Evolutionary conservation across 35 echinoderm and acorn worm species (phyloP), one percentile per base, ranked within the genome.

Genomic region (Ophioderma brevispina): DNA sequence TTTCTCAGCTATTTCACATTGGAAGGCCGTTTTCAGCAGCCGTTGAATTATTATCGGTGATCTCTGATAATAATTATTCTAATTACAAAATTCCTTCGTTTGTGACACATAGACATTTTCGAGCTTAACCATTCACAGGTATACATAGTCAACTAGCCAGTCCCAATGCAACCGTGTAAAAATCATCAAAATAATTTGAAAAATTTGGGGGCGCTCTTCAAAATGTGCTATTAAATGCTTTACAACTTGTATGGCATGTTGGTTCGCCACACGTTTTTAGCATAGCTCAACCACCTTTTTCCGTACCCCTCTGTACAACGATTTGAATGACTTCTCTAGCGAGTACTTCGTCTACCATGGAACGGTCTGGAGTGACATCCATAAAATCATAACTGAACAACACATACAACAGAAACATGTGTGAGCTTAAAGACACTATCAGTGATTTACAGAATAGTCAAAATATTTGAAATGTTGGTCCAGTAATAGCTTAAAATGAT

Each of bases 291-390:
- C 97, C 97, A 95, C 95, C 90, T 95, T 99, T 63, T 91, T 93
- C 21, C 95, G 94, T 93, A n/a, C n/a, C n/a, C n/a, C 92, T 99
- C 82, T 99, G 97, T 40, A 99, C 88, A 36, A n/a, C 97, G 90
- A 40, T 99, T 99, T n/a, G n/a, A 88, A 95, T 91, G 25, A 99
- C 97, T 49, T 99, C 97, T 76, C 97, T 87, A 6, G 97, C 93
- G 18, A 88, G 79, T 31, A 93, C 97, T 79, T 99, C 97, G 50
- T 99, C 97, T 87, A 99, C 6, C 97, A 99, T 99, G 25, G 93
- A 92, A 80, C 95, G 97, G 80, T 99, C 97, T 18, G 97, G 97
- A 21, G 97, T 99, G 0, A 99, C 94, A 85, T 99, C 97, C 0
- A 78, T 10, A 99, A 78, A 0, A 99, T 94, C 50, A 99, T 81